These are phyloP conservation scores for Otolemur garnettii DNA, from an alignment of 2,113 vertebrate species.

Conservation along the genomic window DNA sequence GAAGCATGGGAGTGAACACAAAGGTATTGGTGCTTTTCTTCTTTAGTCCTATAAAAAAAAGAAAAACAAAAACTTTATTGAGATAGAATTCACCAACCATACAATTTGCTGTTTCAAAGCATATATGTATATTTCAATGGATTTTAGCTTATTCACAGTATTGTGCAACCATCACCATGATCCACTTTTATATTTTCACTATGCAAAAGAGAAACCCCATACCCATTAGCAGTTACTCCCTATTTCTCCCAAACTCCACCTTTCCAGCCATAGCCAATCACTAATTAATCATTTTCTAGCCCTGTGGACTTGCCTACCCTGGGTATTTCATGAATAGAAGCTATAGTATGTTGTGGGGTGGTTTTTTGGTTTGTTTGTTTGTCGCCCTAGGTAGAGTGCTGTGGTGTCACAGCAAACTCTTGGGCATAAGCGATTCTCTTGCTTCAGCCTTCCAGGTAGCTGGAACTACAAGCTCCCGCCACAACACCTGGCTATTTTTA, in stretches of 20 bases:
- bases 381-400: too few relatives aligned
- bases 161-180: neutral
- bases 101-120: neutral
- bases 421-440: too few relatives aligned
- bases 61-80: neutral
- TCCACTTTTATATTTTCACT: neutral
- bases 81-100: neutral
- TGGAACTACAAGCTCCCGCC: too few relatives aligned
- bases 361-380: too few relatives aligned
- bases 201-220: neutral
- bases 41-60: neutral
- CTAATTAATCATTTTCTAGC: too few relatives aligned
- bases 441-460: too few relatives aligned
- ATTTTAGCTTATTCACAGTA: neutral
- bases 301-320: neutral
- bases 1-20: accelerated
- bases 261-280: neutral
- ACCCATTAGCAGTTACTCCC: neutral
- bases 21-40: neutral
- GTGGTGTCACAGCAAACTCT: too few relatives aligned
- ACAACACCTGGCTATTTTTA: too few relatives aligned
- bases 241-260: neutral
- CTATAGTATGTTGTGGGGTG: neutral
- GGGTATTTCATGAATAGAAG: neutral
- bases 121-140: too few relatives aligned